Percentiles rank a stretch among this genome's conserved stretches.
Conservation (phyloP, 2,888 invertebrate species). For the Alentia gelatinosa region DNA sequence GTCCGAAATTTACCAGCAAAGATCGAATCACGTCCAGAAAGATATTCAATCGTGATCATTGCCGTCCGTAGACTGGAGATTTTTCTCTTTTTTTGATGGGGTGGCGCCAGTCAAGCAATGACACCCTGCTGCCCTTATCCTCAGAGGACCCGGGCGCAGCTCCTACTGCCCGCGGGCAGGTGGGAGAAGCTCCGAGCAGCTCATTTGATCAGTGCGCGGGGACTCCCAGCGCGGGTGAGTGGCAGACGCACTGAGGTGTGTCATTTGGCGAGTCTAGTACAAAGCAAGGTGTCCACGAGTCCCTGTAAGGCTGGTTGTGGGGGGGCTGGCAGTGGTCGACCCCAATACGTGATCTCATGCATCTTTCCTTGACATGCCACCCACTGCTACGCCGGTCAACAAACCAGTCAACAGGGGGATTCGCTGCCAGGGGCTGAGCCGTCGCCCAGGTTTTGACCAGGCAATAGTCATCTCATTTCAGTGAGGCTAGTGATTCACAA, state of each 20-base stretch:
- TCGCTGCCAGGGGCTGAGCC: neutral
- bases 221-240: neutral
- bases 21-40: too few species aligned
- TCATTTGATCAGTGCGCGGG: neutral
- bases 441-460: too few species aligned
- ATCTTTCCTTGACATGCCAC: too few species aligned
- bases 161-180: neutral
- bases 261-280: neutral
- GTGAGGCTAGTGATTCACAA: neutral
- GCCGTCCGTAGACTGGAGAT: too few species aligned
- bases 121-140: too few species aligned
- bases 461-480: constrained; percentile 1
- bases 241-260: neutral
- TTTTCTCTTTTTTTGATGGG: too few species aligned
- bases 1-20: too few species aligned
- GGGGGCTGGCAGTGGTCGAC: neutral
- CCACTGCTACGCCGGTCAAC: too few species aligned
- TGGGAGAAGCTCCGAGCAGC: neutral
- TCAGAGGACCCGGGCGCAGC: neutral
- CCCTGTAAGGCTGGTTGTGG: neutral
- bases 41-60: too few species aligned
- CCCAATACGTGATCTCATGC: neutral
- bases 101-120: too few species aligned
- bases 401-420: neutral
- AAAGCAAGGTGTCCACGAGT: neutral